A percentile compares a stretch with the other conserved stretches of the same genome.
Conservation (phyloP, 2,888 invertebrate genomes). For the Axea sp. region DNA sequence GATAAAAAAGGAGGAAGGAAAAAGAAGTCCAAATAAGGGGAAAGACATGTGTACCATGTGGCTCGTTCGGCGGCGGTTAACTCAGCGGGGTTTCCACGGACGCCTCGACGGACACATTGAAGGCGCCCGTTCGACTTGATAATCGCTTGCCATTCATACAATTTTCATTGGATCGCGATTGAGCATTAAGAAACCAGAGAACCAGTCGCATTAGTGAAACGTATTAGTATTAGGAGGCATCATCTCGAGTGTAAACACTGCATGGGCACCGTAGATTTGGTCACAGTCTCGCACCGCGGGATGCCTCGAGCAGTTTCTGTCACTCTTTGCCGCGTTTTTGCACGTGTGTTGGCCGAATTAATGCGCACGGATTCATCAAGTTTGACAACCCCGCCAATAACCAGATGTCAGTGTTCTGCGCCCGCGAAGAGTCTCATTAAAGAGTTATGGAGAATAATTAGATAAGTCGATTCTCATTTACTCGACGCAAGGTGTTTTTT, state of each 20-base stretch:
- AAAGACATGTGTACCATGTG: conserved; percentile 75
- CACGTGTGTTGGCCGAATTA: conserved; percentile 43
- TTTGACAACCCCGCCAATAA: conserved; percentile 35
- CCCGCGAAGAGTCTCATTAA: neutral
- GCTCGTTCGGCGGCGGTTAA: conserved; percentile 75
- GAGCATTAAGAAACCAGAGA: conserved; percentile 75
- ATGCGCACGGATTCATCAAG: conserved; percentile 30
- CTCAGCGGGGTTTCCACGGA: conserved; percentile 78
- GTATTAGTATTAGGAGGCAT: conserved; percentile 80
- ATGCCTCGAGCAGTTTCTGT: conserved; percentile 67
- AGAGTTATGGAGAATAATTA: too few relatives aligned
- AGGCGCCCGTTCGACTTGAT: conserved; percentile 79
- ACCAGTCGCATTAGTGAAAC: conserved; percentile 72
- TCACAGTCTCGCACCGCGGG: conserved; percentile 78
- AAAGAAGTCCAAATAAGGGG: conserved; percentile 56
- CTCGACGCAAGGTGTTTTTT: too few relatives aligned
- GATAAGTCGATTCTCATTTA: too few relatives aligned
- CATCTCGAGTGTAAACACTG: conserved; percentile 80
- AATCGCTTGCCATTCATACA: conserved; percentile 79
- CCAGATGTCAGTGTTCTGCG: conserved; percentile 40
- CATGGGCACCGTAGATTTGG: conserved; percentile 78
- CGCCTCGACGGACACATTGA: conserved; percentile 80
- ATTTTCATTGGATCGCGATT: conserved; percentile 80
- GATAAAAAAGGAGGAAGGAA: conserved; percentile 35
- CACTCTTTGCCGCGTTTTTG: conserved; percentile 50